phyloP scores from a whole-genome alignment of 2,113 vertebrate genomes.

The Lepisosteus oculatus region DNA sequence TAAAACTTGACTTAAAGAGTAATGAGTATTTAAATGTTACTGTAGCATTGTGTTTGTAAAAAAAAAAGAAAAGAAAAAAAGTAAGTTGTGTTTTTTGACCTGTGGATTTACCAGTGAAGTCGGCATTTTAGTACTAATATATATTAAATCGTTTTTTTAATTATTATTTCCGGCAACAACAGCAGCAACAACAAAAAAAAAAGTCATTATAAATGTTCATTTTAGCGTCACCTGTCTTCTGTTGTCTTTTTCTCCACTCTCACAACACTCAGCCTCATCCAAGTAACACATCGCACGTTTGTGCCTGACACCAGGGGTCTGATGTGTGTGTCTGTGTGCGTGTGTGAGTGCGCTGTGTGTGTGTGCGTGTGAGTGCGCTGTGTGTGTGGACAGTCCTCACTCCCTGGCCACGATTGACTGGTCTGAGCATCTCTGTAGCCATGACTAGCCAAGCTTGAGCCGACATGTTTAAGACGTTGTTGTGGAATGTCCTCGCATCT shows the following conservation, averaged over 20 bases:
- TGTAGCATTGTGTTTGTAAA: slow-evolving; percentile 83
- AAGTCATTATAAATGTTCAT: slow-evolving; percentile 84
- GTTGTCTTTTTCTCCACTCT: slow-evolving; percentile 82
- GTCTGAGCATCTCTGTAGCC: too few species aligned
- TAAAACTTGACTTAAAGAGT: slow-evolving; percentile 77
- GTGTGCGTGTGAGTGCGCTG: too few species aligned
- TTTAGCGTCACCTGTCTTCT: slow-evolving; percentile 84
- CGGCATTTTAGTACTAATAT: slow-evolving; percentile 81
- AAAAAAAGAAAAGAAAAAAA: slow-evolving; percentile 64
- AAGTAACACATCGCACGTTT: slow-evolving; percentile 77
- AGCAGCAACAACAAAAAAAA: slow-evolving; percentile 39
- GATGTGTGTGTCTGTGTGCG: too few species aligned
- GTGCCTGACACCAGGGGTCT: slow-evolving; percentile 45
- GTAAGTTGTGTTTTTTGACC: slow-evolving; percentile 82
- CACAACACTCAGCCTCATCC: slow-evolving; percentile 78
- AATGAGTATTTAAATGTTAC: slow-evolving; percentile 81
- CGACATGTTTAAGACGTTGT: too few species aligned
- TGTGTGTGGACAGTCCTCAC: too few species aligned
- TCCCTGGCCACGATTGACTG: too few species aligned
- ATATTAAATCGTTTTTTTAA: slow-evolving; percentile 77
- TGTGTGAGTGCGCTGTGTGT: not conserved
- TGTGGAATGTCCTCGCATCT: too few species aligned
- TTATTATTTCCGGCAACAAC: slow-evolving; percentile 67
- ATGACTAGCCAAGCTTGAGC: too few species aligned
- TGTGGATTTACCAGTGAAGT: slow-evolving; percentile 81